Evolutionary conservation across 2,888 invertebrate genomes (phyloP), one percentile per base, ranked within the genome.

Genomic region (Automeris io): DNA sequence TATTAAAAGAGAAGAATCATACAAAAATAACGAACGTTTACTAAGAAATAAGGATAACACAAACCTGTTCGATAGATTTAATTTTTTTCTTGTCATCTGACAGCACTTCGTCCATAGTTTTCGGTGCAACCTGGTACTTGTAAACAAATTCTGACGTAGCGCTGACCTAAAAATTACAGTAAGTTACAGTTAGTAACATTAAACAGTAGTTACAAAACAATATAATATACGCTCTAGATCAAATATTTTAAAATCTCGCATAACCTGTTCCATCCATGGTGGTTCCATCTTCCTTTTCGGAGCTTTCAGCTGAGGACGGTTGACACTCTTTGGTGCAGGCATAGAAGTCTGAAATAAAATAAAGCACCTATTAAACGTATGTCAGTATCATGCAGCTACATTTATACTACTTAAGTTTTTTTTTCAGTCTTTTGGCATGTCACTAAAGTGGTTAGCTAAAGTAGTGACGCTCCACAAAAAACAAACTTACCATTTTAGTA

Each of bases 71-170:
- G 0, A 91, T 67, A 3, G 62, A 68, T 35, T 76, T 76, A 18
- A 94, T 75, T 34, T 81, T 80, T 37, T 89, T 66, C 55, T 88
- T 72, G 57, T 94, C 93, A 2, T 86, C 73, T 46, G 81, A 63
- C n/a, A 94, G 72, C 1, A 92, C 89, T 38, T 91, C 91, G 7
- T 89, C 85, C 44, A 90, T 47, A 4, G 86, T 74, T 52, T 88
- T 89, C 0, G 88, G 73, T 1, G 74, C 55, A 35, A 93, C 60
- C 66, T 92, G 91, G 56, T 94, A 94, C 42, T 90, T 88, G 64
- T 91, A 92, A n/a, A 91, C 81, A 7, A 93, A 65, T 35, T 93
- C 91, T 0, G 91, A 87, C 0, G 91, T 91, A n/a, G 91, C 74
- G 23, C 87, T 75, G 0, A 92, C 77, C 82, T 83, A 40, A 16